These are phyloP conservation scores for Apodemia zela DNA, from an alignment of 2,888 invertebrate species.

Conservation along the genomic window DNA sequence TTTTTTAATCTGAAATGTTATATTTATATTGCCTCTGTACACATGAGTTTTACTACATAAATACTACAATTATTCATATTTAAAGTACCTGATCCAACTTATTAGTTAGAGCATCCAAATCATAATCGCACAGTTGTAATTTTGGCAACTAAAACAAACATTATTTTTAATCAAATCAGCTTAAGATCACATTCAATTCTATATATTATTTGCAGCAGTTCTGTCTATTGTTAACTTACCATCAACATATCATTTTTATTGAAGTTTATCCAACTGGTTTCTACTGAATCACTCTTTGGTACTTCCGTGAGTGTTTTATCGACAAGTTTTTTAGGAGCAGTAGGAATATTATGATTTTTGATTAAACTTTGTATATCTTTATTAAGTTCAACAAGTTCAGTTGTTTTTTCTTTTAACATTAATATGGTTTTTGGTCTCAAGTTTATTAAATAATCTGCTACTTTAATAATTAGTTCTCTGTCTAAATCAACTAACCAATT, in stretches of 20 bases:
- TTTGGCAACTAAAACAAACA: conserved; percentile 53
- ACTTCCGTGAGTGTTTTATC: background rate
- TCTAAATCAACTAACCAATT: conserved; percentile 38
- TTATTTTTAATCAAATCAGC: conserved; percentile 4
- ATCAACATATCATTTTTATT: conserved; percentile 28
- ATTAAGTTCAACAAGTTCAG: conserved; percentile 35
- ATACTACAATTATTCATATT: background rate
- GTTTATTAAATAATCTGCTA: conserved; percentile 50
- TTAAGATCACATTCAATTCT: background rate
- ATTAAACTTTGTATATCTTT: conserved; percentile 26
- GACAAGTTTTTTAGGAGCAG: background rate
- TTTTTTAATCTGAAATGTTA: conserved; percentile 44
- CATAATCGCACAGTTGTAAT: conserved; percentile 45
- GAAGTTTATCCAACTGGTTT: conserved; percentile 37
- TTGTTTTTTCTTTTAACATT: conserved; percentile 40
- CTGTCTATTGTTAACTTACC: conserved; percentile 28
- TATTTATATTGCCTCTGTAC: background rate
- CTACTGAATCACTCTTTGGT: conserved; percentile 22
- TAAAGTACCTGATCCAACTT: conserved; percentile 54
- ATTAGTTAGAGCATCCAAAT: conserved; percentile 48
- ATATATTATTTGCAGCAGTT: too few relatives aligned
- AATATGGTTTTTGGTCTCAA: conserved; percentile 45
- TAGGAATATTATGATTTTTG: conserved; percentile 16
- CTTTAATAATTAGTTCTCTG: conserved; percentile 44
- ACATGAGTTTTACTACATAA: background rate